Evolutionary conservation across 2,113 vertebrate genomes (phyloP).

Genomic region (Psettodes erumei): DNA sequence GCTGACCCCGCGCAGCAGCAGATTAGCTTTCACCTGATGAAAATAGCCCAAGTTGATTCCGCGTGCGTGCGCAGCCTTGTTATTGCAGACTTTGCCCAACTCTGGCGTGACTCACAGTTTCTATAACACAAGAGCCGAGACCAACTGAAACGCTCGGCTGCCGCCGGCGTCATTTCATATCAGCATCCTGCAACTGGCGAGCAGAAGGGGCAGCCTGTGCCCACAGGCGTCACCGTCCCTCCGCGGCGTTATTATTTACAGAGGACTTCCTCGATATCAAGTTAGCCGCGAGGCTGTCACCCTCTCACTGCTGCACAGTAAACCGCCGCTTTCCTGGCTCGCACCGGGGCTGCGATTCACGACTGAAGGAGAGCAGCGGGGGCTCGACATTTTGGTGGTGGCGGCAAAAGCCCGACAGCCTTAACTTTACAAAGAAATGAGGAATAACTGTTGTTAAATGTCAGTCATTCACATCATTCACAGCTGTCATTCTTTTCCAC

Average conservation of each 20-base stretch:
- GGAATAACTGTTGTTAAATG: neutral
- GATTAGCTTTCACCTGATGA: no score
- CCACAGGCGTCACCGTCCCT: conserved; percentile 11
- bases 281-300: neutral
- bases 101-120: conserved; percentile 21
- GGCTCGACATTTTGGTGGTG: neutral
- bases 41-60: no score
- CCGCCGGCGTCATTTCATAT: conserved; percentile 23
- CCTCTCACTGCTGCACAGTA: conserved; percentile 13
- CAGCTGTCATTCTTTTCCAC: neutral
- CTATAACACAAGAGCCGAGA: neutral
- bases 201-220: conserved; percentile 4
- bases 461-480: neutral
- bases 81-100: no score
- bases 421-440: neutral
- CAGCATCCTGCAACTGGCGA: conserved; percentile 59
- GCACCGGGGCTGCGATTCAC: neutral
- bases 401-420: neutral
- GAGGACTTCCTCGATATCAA: conserved; percentile 18
- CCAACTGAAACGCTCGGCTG: conserved; percentile 13
- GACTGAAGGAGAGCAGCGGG: neutral
- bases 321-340: conserved; percentile 15
- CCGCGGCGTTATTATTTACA: conserved; percentile 13
- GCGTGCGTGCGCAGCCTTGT: no score
- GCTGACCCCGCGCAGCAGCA: neutral